Base-by-base conservation (phyloP, 2,888 invertebrate genomes). In the Agrypnus murinus region DNA sequence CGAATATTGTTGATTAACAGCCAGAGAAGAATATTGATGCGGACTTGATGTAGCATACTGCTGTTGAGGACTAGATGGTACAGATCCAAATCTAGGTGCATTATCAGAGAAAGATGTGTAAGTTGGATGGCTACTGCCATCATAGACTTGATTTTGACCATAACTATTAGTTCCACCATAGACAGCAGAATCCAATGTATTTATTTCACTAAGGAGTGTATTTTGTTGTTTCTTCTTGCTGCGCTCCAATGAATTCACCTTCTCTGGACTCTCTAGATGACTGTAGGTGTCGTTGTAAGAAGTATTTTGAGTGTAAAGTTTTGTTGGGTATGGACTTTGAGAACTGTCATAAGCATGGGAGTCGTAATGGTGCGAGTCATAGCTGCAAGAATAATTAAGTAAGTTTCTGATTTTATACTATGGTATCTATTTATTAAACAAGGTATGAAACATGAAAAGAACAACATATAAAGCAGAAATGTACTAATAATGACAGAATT, bases 191-290 rank as follows among this genome's bases (percentile, higher is more conserved):
- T 84, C 82, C 63, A 84, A 67, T 25, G 82, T 76, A 72, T 81
- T 82, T 25, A 84, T 80, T 72, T 85, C 83, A 7, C 83, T 80
- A 68, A 82, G 80, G 12, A 84, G 72, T 5, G 75, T 48, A 55
- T 80, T 80, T 65, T 73, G 75, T 34, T 77, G 77, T 58, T 75
- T 77, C 58, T 75, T 77, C 73, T 84, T 84, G 69, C 80, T 83
- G 38, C 84, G 82, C 69, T 85, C 85, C 55, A 85, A 74, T 0
- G 85, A 84, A 74, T 80, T 84, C 12, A 85, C 84, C 78, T 85
- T 85, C 67, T 85, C 85, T 2, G 86, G 85, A 76, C 86, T 86
- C 71, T 84, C 84, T 75, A 86, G 75, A 70, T 84, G 83, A 74
- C 82, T 83, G 76, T 84, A 86, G 60, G 80, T 79, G 62, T 83